Conservation (phyloP, 53 echinoderm and acorn worm species). For the Echinarachnius parma region DNA sequence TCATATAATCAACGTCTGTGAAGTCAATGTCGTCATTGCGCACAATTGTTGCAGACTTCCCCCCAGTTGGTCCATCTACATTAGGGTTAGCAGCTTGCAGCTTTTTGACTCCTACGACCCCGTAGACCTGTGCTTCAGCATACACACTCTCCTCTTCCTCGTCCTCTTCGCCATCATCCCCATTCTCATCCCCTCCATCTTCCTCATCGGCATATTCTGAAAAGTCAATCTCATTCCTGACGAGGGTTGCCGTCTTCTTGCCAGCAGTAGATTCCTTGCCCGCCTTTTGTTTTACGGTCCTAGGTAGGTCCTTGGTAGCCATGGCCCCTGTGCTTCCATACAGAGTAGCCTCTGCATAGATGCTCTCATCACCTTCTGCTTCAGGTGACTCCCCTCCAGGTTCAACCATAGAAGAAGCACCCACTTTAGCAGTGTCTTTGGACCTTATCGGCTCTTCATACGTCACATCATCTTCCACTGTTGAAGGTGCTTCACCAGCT, state of each 20-base stretch:
- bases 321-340: not conserved
- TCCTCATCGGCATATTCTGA: not conserved
- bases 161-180: not conserved
- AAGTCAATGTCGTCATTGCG: not conserved
- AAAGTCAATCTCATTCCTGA: conserved; percentile 30
- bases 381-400: not conserved
- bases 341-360: conserved; percentile 25
- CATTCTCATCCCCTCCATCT: not conserved
- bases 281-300: not conserved
- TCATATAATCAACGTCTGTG: no score
- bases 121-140: conserved; percentile 13
- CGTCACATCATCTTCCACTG: not conserved
- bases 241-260: conserved; percentile 27
- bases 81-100: conserved; percentile 14
- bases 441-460: conserved; percentile 16
- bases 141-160: conserved; percentile 18
- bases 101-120: not conserved
- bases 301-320: not conserved
- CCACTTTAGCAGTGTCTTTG: no score
- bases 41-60: not conserved
- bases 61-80: not conserved
- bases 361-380: conserved; percentile 20
- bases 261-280: not conserved
- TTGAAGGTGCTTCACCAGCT: not conserved
- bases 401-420: no score